Conservation (phyloP, 1,140 invertebrate genomes). For the Dendroctonus ponderosae region DNA sequence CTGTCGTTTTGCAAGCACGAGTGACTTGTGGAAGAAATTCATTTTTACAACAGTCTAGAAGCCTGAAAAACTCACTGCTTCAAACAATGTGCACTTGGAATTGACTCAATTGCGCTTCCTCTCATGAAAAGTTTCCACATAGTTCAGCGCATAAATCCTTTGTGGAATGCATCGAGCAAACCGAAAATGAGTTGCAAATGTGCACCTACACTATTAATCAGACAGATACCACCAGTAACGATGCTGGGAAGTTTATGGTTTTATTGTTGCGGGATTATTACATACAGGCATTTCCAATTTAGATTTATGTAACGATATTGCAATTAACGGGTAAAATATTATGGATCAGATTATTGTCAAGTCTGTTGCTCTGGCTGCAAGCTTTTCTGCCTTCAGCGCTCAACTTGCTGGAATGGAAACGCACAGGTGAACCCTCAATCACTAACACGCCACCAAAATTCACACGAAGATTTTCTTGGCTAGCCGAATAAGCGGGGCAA, state of each 20-base stretch:
- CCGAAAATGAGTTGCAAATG: no score
- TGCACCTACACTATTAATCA: slow-evolving; percentile 3
- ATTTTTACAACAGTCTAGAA: no score
- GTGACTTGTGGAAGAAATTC: no score
- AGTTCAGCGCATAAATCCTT: no score
- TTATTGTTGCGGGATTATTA: slow-evolving; percentile 27
- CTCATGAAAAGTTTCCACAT: no score
- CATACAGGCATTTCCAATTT: slow-evolving; percentile 34
- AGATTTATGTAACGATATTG: slow-evolving; percentile 35
- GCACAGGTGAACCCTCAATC: neutral
- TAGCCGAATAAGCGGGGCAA: slow-evolving; percentile 8
- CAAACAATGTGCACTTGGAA: no score
- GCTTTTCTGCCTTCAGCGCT: no score
- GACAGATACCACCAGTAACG: slow-evolving; percentile 4
- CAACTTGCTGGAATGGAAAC: neutral
- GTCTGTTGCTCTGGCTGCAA: neutral
- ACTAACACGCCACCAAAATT: neutral
- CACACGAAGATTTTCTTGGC: slow-evolving; percentile 16
- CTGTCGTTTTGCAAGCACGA: no score
- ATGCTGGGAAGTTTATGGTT: slow-evolving; percentile 29
- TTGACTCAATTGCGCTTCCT: no score
- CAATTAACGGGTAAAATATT: slow-evolving; percentile 32
- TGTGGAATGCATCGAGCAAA: no score
- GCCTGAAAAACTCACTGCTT: no score
- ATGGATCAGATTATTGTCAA: slow-evolving; percentile 34